Evolutionary conservation across 2,888 invertebrate genomes (phyloP), one percentile per base, ranked within the genome.

Genomic region (Standfussiana lucernea): DNA sequence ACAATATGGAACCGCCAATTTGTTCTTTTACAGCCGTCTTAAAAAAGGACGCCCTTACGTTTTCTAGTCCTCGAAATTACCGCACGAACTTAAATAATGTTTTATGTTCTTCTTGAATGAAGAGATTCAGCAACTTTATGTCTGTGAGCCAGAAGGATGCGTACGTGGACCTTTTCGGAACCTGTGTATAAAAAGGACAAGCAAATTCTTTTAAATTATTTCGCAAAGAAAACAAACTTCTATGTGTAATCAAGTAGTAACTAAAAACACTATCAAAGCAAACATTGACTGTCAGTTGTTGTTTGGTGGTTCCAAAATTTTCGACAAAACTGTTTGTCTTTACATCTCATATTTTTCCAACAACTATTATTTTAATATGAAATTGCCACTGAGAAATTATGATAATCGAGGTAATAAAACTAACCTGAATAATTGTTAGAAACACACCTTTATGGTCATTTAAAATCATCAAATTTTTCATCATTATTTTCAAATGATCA

Each of bases 11-110:
- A 86, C 85, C 82, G 75, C 90, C 90, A 92, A 91, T 93, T 91
- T 92, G 92, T 90, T 86, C 85, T 92, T 92, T 93, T 93, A 93
- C 90, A 89, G 83, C 90, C 87, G 53, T 89, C 90, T 90, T 91
- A 90, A 91, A 92, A 89, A 91, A 90, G 88, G 89, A 89, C 86
- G 85, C 87, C 79, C 81, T 84, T 78, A 80, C 88, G 80, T 85
- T 88, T 88, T 87, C 86, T 88, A 88, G 86, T 84, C 82, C 87
- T 88, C 89, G 89, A 86, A 85, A 84, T 88, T 86, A 83, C 83
- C 81, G 70, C 85, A 89, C 88, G 77, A 89, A 90, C 86, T 91
- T 88, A 85, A 75, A 75, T 50, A 84, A 88, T 88, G 86, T 90
- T 90, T 90, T 91, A 89, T 89, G 88, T 82, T 71, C 73, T 85